A percentile compares a stretch with the other conserved stretches of the same genome.
Evolutionary conservation across 2,797 vertebrate genomes (phyloP).

Genomic region (Atherinosoma microstoma): DNA sequence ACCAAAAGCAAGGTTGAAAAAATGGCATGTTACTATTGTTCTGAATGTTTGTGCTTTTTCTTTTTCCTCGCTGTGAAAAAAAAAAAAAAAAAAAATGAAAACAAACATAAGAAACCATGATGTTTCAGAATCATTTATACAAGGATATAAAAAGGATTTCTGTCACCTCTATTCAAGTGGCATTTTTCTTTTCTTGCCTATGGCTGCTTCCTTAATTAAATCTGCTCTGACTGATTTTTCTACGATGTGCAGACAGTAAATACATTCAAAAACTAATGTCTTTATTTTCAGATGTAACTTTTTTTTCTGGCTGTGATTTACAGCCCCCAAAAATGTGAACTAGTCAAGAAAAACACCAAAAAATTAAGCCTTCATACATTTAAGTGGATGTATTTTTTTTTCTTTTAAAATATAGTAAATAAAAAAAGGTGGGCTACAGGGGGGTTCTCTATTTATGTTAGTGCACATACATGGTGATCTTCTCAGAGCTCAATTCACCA

Average conservation of each 20-base stretch:
- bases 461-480: not conserved
- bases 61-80: not conserved
- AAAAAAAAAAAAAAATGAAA: not conserved
- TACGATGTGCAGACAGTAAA: not conserved
- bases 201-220: not conserved
- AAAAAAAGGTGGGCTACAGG: not conserved
- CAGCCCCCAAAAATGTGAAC: not conserved
- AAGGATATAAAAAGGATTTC: not conserved
- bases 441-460: not conserved
- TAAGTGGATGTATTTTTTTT: not conserved
- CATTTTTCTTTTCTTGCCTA: not conserved
- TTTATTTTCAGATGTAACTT: not conserved
- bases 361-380: not conserved
- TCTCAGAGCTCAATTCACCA: too few species aligned
- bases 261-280: not conserved
- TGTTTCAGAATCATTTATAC: not conserved
- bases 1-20: constrained; percentile 19
- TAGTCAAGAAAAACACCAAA: not conserved
- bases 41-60: not conserved
- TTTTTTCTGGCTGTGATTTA: too few species aligned
- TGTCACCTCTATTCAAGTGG: not conserved
- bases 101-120: not conserved
- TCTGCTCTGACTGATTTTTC: not conserved
- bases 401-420: not conserved
- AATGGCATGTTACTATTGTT: constrained; percentile 23